Base-by-base conservation (phyloP, 2,888 invertebrate genomes). In the Leptinotarsa peninsularis region DNA sequence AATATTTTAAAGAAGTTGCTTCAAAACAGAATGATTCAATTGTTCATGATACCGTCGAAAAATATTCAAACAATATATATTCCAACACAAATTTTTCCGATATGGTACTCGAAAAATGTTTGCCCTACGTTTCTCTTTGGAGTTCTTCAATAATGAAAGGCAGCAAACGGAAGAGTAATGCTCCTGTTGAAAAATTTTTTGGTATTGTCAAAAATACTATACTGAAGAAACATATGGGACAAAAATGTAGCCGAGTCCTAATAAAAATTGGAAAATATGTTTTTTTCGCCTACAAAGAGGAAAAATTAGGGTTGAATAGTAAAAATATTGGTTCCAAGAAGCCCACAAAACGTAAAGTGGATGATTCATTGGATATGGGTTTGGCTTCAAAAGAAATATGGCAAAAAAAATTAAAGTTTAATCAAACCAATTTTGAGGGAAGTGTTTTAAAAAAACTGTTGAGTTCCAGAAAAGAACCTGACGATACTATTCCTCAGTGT, bases 101-200 rank as follows among this genome's bases (percentile, higher is more conserved):
- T 13, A 13, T 21, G 1, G 27, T 74, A 3, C 23, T 76, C 10
- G 33, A 18, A 15, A 74, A 76, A 68, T 76, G 74, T 21, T 10
- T 76, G 4, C 72, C 76, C 5, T 68, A 54, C 56, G 71, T 49
- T 50, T 66, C 72, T 13, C 27, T 76, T 18, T 76, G 74, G 72
- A 76, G 66, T 49, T 49, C 49, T 7, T 54, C 72, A 17, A 58
- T 76, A 18, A 27, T 72, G 43, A 17, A 68, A 2, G 23, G 49
- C 50, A 58, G n/a, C 10, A 27, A 23, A 7, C 23, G 58, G n/a
- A 23, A 66, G 5, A 74, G 66, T 43, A 76, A 76, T 23, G 23
- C 56, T 21, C 23, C 56, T 4, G 18, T 56, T 13, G 56, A 56
- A 56, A 56, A 23, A 56, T 56, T 21, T 56, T 56, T 56, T 15